Evolutionary conservation across 1,140 invertebrate species (phyloP).

Genomic region (Eumeta japonica): DNA sequence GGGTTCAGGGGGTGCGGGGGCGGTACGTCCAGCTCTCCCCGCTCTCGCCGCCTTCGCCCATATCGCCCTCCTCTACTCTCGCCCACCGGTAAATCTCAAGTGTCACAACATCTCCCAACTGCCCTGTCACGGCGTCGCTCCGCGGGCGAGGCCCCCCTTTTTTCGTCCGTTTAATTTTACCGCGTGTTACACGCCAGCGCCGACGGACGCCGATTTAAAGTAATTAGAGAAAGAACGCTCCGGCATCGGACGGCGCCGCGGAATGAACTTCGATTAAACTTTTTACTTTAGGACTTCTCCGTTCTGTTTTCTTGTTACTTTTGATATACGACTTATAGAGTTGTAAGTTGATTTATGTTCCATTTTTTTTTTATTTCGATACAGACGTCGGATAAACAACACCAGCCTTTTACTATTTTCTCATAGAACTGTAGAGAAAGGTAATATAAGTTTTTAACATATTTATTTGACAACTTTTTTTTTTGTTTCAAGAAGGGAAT

Average conservation of each 20-base stretch:
- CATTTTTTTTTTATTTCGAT: too few relatives aligned
- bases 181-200: conserved; percentile 3
- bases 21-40: conserved; percentile 35
- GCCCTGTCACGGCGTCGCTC: conserved; percentile 20
- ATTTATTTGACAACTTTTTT: too few relatives aligned
- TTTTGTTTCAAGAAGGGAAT: too few relatives aligned
- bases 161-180: conserved; percentile 28
- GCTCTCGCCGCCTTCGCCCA: conserved; percentile 14
- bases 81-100: conserved; percentile 40
- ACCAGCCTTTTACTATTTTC: too few relatives aligned
- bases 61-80: conserved; percentile 13
- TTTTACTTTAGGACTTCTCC: too few relatives aligned
- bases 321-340: too few relatives aligned
- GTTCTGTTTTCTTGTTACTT: too few relatives aligned
- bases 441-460: too few relatives aligned
- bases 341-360: too few relatives aligned
- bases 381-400: too few relatives aligned
- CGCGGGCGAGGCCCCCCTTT: conserved; percentile 22
- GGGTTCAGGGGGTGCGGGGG: conserved; percentile 14
- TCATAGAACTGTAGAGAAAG: too few relatives aligned
- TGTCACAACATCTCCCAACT: conserved; percentile 31
- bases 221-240: not conserved
- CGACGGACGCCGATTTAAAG: conserved; percentile 1
- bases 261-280: too few relatives aligned
- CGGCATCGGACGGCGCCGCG: not conserved